These are phyloP conservation scores for Pheosia tremula DNA, from an alignment of 2,888 invertebrate genomes.

Conservation along the genomic window DNA sequence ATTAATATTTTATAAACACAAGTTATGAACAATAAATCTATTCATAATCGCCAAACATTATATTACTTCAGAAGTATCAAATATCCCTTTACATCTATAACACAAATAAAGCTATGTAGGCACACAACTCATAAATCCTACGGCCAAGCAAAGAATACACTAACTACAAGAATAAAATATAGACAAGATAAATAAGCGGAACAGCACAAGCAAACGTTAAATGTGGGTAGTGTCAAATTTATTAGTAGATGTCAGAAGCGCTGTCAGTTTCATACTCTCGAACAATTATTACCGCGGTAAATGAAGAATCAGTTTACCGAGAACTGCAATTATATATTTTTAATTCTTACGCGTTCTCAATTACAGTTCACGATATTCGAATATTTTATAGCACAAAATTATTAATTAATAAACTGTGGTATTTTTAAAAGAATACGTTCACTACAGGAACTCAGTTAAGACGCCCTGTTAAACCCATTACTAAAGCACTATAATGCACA, in stretches of 20 bases:
- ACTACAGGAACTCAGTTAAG: not conserved
- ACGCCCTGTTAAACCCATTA: not conserved
- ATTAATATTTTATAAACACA: not conserved
- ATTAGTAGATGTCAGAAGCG: constrained; percentile 18
- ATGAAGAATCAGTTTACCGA: not conserved
- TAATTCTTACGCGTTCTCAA: constrained; percentile 7
- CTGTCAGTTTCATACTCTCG: constrained; percentile 13
- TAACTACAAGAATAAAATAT: constrained; percentile 24
- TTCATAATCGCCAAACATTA: not conserved
- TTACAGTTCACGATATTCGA: not conserved
- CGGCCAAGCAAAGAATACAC: constrained; percentile 26
- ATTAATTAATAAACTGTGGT: not conserved
- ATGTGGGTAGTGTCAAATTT: constrained; percentile 11
- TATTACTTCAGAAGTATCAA: not conserved
- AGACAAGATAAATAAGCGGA: constrained; percentile 39
- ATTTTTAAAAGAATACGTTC: not conserved
- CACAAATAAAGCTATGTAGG: constrained; percentile 19
- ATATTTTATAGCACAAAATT: constrained; percentile 27
- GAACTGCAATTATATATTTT: not conserved
- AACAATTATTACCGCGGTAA: not conserved
- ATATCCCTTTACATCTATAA: constrained; percentile 10
- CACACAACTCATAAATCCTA: constrained; percentile 16
- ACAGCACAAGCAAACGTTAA: constrained; percentile 49
- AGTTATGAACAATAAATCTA: not conserved
- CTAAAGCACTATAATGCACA: not conserved